Evolutionary conservation across 2,888 invertebrate genomes (phyloP), one percentile per base, ranked within the genome.

Genomic region (Loripinus fragilis): DNA sequence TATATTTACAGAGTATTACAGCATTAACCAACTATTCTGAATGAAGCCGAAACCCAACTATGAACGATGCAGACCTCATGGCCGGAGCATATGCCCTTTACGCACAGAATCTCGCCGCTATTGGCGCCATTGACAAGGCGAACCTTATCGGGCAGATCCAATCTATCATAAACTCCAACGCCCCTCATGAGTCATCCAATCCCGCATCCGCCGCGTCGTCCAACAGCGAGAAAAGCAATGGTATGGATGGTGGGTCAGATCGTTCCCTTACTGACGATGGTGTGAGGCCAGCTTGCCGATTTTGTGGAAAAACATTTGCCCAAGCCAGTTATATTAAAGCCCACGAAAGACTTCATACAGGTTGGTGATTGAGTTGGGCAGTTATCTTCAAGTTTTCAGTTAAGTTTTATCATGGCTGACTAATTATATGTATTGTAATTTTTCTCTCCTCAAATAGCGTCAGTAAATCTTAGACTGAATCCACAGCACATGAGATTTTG

Each of bases 261-360:
- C 86, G 87, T 8, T 67, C 67, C 42, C 2, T 28, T 1, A 33
- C 60, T 52, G 84, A 84, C 23, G 81, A 78, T 33, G 84, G 81
- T 25, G 80, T 83, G 64, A 88, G 90, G 69, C 87, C 90, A 30
- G 88, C 88, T 35, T 91, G 90, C 65, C 73, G 90, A 35, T 91
- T 88, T 75, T 90, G 90, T 80, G 90, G 90, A 10, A 90, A 89
- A 81, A 90, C 90, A 5, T 91, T 91, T 72, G 90, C 91, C 28
- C 91, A 91, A 77, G 90, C 90, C 33, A 90, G 90, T 64, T 91
- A 91, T 80, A 88, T 90, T 33, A 90, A 91, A 76, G 90, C 90
- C 1, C 91, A 91, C 71, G 90, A 91, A 77, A 77, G 91, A 25
- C 85, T 91, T 12, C 91, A 91, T 78, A 91, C 90, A 52, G 85